phyloP scores from a whole-genome alignment of 1,140 invertebrate species.

The Mya arenaria region DNA sequence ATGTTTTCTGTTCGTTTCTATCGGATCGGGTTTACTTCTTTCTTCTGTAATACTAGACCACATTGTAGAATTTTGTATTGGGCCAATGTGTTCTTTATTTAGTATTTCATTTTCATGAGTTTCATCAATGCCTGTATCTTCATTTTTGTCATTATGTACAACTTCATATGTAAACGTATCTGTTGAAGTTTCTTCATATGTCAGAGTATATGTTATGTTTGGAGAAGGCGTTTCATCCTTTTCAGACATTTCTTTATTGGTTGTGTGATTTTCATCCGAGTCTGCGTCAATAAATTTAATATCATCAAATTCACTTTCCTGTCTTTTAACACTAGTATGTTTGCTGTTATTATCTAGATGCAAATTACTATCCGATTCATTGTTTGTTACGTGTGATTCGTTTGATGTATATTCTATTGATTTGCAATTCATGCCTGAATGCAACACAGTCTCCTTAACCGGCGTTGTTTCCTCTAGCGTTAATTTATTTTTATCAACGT shows the following conservation, averaged over 20 bases:
- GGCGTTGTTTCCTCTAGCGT: too few relatives aligned
- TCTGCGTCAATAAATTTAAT: conserved; percentile 46
- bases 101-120: too few relatives aligned
- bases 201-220: neutral
- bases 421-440: too few relatives aligned
- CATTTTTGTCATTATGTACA: neutral
- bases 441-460: too few relatives aligned
- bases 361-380: neutral
- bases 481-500: too few relatives aligned
- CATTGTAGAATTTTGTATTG: too few relatives aligned
- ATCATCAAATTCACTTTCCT: conserved; percentile 1
- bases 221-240: neutral
- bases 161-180: neutral
- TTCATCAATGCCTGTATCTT: too few relatives aligned
- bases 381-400: neutral
- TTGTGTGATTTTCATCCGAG: neutral
- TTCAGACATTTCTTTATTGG: neutral
- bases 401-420: neutral
- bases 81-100: too few relatives aligned
- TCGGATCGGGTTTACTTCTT: too few relatives aligned
- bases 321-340: neutral
- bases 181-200: neutral
- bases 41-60: too few relatives aligned
- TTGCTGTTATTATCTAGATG: neutral
- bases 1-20: too few relatives aligned